Conservation (phyloP, 1,140 invertebrate genomes). For the Heterodera schachtii region DNA sequence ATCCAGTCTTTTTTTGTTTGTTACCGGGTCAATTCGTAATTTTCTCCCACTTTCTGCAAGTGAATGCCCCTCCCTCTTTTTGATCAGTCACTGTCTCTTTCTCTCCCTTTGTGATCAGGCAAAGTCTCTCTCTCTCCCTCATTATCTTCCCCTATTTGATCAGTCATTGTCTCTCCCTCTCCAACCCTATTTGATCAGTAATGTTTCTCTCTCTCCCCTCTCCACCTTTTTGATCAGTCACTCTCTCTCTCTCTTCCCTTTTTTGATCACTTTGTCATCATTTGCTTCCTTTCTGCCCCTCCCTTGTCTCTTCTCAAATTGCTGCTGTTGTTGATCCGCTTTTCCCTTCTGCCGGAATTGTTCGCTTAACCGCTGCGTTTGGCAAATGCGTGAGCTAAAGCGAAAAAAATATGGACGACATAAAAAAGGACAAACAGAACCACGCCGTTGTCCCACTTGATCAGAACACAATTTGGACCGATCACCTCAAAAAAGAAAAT, state of each 20-base stretch:
- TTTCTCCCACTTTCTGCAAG: too few species aligned
- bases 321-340: constrained; percentile 5
- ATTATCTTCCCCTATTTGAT: too few species aligned
- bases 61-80: too few species aligned
- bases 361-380: constrained; percentile 18
- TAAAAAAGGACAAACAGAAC: not conserved
- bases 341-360: constrained; percentile 14
- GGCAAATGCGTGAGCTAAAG: constrained; percentile 6
- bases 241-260: not conserved
- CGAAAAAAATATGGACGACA: not conserved
- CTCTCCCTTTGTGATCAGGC: too few species aligned
- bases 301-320: not conserved
- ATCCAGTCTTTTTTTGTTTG: too few species aligned
- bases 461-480: constrained; percentile 18
- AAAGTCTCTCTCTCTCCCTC: too few species aligned
- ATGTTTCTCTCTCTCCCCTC: not conserved
- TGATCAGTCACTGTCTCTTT: too few species aligned
- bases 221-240: not conserved
- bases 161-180: too few species aligned
- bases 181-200: too few species aligned
- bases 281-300: not conserved
- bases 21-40: too few species aligned
- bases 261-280: not conserved
- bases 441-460: constrained; percentile 29
- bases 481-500: not conserved